Evolutionary conservation across 2,113 vertebrate species (phyloP), one percentile per base, ranked within the genome.

Genomic region (Rhinoderma darwinii): DNA sequence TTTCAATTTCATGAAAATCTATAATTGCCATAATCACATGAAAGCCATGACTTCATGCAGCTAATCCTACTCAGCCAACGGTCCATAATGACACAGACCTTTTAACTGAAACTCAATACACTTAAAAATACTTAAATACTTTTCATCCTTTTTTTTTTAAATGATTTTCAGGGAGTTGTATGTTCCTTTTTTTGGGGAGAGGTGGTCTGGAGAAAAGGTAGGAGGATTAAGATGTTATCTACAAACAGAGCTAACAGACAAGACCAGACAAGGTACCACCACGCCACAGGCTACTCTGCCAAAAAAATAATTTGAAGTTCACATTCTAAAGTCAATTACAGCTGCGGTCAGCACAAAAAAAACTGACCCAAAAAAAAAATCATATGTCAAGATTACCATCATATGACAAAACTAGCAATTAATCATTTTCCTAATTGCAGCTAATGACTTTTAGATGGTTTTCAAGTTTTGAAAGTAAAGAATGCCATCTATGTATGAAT

Each of bases 21-120:
- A 32, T 93, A 93, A 94, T 92, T 94, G 92, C 89, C 86, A 90
- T 88, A 92, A 92, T 93, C 94, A 93, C 90, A 92, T 92, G 92
- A 93, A 92, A 93, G 91, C 87, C 88, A 50, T 77, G 83, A 93
- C 89, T 93, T 91, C 75, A 89, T 88, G 22, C 76, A 92, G 89
- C 83, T 94, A 93, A 92, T 91, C 90, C 90, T 84, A 72, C 88
- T 88, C 80, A 92, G 89, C 74, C 81, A 88, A 91, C 91, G 90
- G 89, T 85, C 92, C 90, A 91, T 89, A 90, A 89, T 66, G 90
- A 70, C 0, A 87, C 82, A 90, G 85, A 82, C 41, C 89, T 93
- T 93, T 92, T 86, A 75, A 91, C 84, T 78, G 43, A 84, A 89
- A 88, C 56, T 47, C 1, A 0, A 44, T 76, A 84, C 70, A 85